A percentile compares a stretch with the other conserved stretches of the same genome.
phyloP scores from a whole-genome alignment of 2,888 invertebrate species.

The Agonopterix alstromeriana region DNA sequence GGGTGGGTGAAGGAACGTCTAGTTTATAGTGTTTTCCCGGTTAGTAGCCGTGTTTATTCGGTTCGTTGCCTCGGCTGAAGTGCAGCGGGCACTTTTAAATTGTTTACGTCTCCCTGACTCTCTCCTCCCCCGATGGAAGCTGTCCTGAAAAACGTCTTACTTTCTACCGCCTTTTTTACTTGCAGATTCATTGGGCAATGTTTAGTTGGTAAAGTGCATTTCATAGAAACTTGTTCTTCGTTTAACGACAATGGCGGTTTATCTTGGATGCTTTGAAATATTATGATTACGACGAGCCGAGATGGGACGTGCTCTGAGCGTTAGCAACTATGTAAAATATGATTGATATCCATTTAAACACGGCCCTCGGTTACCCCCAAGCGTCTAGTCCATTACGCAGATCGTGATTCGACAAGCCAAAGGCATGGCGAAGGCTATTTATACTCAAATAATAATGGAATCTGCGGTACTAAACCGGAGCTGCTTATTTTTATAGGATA shows the following conservation, averaged over 20 bases:
- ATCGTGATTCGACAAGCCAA: constrained; percentile 31
- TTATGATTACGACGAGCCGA: constrained; percentile 3
- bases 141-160: constrained; percentile 22
- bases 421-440: constrained; percentile 19
- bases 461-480: constrained; percentile 3
- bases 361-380: constrained; percentile 21
- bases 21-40: constrained; percentile 35
- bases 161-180: constrained; percentile 19
- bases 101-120: constrained; percentile 51
- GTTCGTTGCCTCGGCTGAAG: constrained; percentile 44
- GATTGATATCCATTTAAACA: constrained; percentile 28
- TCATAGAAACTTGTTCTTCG: constrained; percentile 3
- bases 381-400: constrained; percentile 29
- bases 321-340: constrained; percentile 24
- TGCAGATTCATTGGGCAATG: constrained; percentile 22
- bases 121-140: constrained; percentile 22
- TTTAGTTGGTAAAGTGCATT: constrained; percentile 8
- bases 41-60: constrained; percentile 45
- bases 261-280: neutral
- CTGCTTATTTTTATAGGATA: constrained; percentile 3
- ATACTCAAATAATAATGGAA: constrained; percentile 10
- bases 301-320: constrained; percentile 17
- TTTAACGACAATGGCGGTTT: neutral
- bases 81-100: constrained; percentile 50
- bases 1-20: constrained; percentile 17